Percentiles rank a stretch among this genome's conserved stretches.
phyloP scores from a whole-genome alignment of 2,888 invertebrate species.

The Capitulum mitella region DNA sequence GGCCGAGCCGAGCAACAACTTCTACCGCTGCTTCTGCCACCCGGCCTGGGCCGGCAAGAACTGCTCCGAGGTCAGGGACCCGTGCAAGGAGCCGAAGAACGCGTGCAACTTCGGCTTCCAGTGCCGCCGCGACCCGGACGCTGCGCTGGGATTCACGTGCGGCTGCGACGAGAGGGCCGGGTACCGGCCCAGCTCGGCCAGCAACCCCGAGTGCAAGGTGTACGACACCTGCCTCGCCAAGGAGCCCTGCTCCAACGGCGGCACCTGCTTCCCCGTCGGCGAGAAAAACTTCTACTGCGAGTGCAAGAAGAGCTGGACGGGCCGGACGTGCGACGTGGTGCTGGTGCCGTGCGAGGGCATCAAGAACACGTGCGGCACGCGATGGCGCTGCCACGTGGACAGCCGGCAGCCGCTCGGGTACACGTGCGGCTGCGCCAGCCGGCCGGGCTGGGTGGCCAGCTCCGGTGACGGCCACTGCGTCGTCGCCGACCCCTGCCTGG shows the following conservation, averaged over 20 bases:
- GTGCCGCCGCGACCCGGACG: not conserved
- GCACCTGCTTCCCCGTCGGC: not conserved
- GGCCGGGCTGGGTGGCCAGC: not conserved
- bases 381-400: conserved; percentile 12
- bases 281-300: not conserved
- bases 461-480: not conserved
- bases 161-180: not conserved
- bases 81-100: conserved; percentile 7
- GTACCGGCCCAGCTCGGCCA: not conserved
- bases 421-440: not conserved
- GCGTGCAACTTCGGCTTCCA: not conserved
- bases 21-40: conserved; percentile 21
- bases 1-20: not conserved
- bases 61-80: not conserved
- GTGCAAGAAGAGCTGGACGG: conserved; percentile 9
- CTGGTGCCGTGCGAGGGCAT: not conserved
- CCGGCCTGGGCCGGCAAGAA: not conserved
- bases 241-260: not conserved
- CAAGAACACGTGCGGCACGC: not conserved
- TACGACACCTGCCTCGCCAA: not conserved
- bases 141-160: not conserved
- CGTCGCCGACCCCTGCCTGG: conserved; percentile 9
- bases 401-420: not conserved
- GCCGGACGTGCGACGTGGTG: not conserved
- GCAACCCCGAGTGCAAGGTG: not conserved